Evolutionary conservation across 2,888 invertebrate genomes (phyloP).

Genomic region (Pheosia tremula): DNA sequence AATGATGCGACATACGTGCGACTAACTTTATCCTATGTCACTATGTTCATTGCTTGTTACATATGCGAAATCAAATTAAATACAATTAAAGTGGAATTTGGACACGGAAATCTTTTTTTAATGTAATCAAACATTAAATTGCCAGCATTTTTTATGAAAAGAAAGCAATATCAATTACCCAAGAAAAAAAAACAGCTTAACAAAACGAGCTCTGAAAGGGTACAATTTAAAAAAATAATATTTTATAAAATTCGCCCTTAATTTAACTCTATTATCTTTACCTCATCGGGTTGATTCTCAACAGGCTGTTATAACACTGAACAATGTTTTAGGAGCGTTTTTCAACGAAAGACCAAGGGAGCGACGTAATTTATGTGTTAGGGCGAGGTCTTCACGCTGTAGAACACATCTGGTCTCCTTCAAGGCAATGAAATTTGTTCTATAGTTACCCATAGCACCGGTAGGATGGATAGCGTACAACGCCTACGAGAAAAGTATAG

Average conservation of each 20-base stretch:
- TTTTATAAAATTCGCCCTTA: slow-evolving; percentile 25
- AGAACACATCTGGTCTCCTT: slow-evolving; percentile 65
- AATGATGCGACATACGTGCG: neutral
- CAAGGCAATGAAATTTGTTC: slow-evolving; percentile 43
- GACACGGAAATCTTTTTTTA: no score
- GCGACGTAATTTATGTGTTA: slow-evolving; percentile 69
- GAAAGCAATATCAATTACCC: slow-evolving; percentile 1
- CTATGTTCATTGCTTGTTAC: no score
- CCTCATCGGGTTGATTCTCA: slow-evolving; percentile 48
- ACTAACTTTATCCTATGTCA: neutral
- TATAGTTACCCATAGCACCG: neutral
- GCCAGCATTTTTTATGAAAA: neutral
- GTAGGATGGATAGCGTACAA: slow-evolving; percentile 7
- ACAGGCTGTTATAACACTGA: slow-evolving; percentile 52
- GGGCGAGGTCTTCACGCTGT: slow-evolving; percentile 46
- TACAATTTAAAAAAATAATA: slow-evolving; percentile 20
- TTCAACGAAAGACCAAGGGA: slow-evolving; percentile 60
- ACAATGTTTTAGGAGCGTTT: slow-evolving; percentile 56
- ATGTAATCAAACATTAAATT: neutral
- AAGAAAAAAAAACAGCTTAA: slow-evolving; percentile 8
- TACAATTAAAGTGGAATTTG: no score
- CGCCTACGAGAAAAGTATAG: slow-evolving; percentile 22
- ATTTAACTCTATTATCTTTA: slow-evolving; percentile 41
- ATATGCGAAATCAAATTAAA: no score
- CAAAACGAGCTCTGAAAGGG: slow-evolving; percentile 16